These are phyloP conservation scores for Strigamia transsilvanica DNA, from an alignment of 2,888 invertebrate genomes.

Conservation along the genomic window DNA sequence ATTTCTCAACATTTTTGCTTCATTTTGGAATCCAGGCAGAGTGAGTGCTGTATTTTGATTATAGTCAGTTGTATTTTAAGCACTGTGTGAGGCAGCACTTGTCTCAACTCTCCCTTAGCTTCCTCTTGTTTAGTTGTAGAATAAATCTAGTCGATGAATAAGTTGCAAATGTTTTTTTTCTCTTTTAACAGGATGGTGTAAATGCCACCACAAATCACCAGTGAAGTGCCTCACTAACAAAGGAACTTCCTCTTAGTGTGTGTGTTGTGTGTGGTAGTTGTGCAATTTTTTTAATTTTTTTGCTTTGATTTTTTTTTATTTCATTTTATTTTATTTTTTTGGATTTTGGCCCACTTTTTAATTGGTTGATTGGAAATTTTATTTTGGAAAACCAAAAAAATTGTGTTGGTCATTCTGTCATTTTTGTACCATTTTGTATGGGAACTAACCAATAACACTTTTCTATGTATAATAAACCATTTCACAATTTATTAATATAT, in stretches of 20 bases:
- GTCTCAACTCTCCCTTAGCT: too few species aligned
- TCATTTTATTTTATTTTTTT: background rate
- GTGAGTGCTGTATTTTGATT: background rate
- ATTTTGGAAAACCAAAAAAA: background rate
- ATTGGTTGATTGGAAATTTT: background rate
- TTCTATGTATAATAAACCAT: background rate
- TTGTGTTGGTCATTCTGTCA: background rate
- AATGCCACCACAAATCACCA: conserved; percentile 17
- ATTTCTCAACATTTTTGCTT: conserved; percentile 5
- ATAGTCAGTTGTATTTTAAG: background rate
- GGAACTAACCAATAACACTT: too few species aligned
- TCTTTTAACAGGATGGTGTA: conserved; percentile 30
- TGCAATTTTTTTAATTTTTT: background rate
- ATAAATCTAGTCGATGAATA: background rate
- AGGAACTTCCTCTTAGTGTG: conserved; percentile 21
- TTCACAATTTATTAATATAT: background rate
- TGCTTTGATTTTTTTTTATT: too few species aligned
- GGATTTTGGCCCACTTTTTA: background rate
- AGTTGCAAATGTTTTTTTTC: conserved; percentile 28
- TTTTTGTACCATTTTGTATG: background rate
- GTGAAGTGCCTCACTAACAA: conserved; percentile 30
- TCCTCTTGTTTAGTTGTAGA: background rate
- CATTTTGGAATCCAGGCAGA: conserved; percentile 16
- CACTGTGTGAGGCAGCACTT: background rate
- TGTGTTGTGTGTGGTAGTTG: conserved; percentile 18